Conservation (phyloP, 2,888 invertebrate species). For the Aphodius sticticus region DNA sequence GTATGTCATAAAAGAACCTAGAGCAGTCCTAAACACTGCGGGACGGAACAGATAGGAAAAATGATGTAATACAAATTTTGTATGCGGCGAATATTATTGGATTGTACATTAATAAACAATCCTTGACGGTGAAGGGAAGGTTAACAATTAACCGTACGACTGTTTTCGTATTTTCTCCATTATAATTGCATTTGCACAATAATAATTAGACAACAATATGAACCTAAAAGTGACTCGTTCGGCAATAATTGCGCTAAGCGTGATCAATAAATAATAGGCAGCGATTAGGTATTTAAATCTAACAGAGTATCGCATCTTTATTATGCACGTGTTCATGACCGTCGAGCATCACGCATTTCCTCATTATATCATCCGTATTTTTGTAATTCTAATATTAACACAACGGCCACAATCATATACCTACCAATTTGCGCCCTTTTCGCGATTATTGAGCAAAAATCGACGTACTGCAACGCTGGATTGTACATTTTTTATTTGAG, state of each 20-base stretch:
- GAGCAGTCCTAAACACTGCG: no score
- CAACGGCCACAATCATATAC: no score
- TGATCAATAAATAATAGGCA: not conserved
- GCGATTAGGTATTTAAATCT: conserved; percentile 31
- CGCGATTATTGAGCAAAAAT: no score
- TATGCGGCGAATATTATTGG: not conserved
- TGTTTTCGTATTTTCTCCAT: not conserved
- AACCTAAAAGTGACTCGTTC: conserved; percentile 28
- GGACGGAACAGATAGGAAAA: not conserved
- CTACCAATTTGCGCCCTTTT: no score
- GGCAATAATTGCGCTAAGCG: not conserved
- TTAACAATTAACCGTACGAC: not conserved
- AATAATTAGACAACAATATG: not conserved
- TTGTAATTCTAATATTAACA: not conserved
- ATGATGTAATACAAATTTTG: not conserved
- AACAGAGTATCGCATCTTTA: conserved; percentile 38
- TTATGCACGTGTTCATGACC: conserved; percentile 36
- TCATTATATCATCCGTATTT: conserved; percentile 37
- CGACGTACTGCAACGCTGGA: no score
- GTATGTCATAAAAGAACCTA: no score
- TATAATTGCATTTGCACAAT: not conserved
- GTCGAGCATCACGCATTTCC: conserved; percentile 35
- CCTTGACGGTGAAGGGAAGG: not conserved
- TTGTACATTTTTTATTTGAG: no score
- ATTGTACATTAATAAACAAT: not conserved